Base-by-base conservation (phyloP, 2,888 invertebrate genomes). In the Zygogramma bicolorata region DNA sequence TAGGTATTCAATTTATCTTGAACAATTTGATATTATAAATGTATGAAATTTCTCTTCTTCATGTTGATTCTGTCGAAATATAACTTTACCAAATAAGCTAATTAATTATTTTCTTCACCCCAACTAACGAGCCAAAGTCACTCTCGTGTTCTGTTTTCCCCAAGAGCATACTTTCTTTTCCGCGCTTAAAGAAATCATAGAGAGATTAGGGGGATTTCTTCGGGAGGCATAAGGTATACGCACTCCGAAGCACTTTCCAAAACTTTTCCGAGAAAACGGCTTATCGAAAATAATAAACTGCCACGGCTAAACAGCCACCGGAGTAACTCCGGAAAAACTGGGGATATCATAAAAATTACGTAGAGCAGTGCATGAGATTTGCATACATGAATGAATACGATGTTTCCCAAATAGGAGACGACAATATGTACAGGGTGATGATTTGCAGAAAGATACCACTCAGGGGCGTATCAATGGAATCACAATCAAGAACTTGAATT, bases 271-370 rank as follows among this genome's bases (percentile, higher is more conserved):
- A 60, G 71, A 73, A 80, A 77, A 79, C 77, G 75, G 81, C 81
- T 82, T 81, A 82, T 80, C 80, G 79, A 78, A 81, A 82, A 81
- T 81, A 82, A 82, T 82, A 81, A 81, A 79, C 77, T 71, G 72
- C 65, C 20, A 70, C 74, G 65, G 67, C 69, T 71, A 71, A 69
- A 68, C 62, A 73, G 73, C 73, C 75, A 68, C 71, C 65, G 68
- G 67, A 75, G 75, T 69, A 73, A 72, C 71, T 71, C 29, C 71
- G 53, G 63, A 70, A 70, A 58, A 70, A 70, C 69, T 27, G 68
- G 38, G 61, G 67, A 65, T 58, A 69, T 72, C 70, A 73, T 67
- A 73, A 68, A 71, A 73, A 76, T 76, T 73, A 72, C 67, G 22
- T 67, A 13, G 25, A 63, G 58, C 58, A 57, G 70, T 70, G 70